Base-by-base conservation (phyloP, 2,888 invertebrate genomes). In the Camptogramma bilineatum region DNA sequence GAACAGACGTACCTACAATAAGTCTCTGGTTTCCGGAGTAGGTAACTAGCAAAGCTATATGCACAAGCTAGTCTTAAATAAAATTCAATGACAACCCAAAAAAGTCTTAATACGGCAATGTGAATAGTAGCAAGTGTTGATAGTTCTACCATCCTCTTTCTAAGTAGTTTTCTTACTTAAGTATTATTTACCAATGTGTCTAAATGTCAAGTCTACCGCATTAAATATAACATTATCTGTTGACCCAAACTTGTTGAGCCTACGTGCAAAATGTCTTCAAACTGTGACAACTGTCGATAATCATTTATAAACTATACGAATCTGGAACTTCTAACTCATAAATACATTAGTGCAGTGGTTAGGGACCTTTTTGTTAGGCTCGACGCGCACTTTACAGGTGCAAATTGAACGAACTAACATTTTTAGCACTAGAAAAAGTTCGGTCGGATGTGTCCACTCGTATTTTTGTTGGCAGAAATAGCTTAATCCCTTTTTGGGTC, bases 241-340 rank as follows among this genome's bases (percentile, higher is more conserved):
- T 48, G 50, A 44, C 62, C 56, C 19, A 53, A 69, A 67, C 64
- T 65, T 55, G 18, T 24, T 31, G 52, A 54, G 19, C 47, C 53
- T 10, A 46, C 51, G 54, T 58, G 51, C 64, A 58, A 56, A 28
- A 62, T 72, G 64, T 66, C 62, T 55, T 65, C 66, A 66, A 70
- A 67, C 64, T 62, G 47, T 68, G 66, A 63, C 73, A 66, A 21
- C 77, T 82, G 84, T 81, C 83, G 82, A 82, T 68, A 68, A 57
- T 65, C 62, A 68, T 70, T 80, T 80, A 79, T 63, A 75, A 28
- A 72, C 73, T 77, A 73, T 75, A 42, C 71, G 17, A 44, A 76
- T 76, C 78, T 73, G 64, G 70, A 71, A 78, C 73, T 78, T 63
- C 70, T 17, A 69, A 72, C 68, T 75, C 66, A 70, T 76, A 77